Conservation (phyloP, 2,113 vertebrate genomes). For the Elephantulus edwardii region DNA sequence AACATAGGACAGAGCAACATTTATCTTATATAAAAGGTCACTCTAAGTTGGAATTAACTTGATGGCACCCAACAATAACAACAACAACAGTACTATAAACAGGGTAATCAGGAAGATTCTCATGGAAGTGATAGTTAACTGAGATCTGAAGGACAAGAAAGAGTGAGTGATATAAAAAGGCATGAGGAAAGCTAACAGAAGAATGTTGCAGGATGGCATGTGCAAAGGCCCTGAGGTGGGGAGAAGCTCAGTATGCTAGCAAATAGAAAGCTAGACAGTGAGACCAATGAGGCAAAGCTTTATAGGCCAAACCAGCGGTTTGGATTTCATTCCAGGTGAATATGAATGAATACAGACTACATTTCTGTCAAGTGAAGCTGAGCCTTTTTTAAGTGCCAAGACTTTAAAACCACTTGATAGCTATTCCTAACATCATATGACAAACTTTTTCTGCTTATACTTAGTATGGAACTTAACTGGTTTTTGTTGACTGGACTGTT, state of each 20-base stretch:
- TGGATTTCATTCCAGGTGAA: neutral
- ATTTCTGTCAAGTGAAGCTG: conserved; percentile 8
- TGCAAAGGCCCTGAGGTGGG: neutral
- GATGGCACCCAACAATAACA: too few relatives aligned
- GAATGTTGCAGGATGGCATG: neutral
- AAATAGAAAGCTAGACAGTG: neutral
- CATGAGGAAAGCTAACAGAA: neutral
- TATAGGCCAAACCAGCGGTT: neutral
- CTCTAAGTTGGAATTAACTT: too few relatives aligned
- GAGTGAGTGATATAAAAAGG: neutral
- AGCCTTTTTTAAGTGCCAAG: conserved; percentile 8
- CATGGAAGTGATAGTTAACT: neutral
- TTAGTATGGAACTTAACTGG: neutral
- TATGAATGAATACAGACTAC: too few relatives aligned
- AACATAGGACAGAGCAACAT: too few relatives aligned
- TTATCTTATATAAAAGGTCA: too few relatives aligned
- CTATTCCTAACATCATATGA: neutral
- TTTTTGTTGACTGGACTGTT: neutral
- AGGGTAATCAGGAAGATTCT: neutral
- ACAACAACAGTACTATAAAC: too few relatives aligned
- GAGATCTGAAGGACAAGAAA: neutral
- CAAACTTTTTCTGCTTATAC: conserved; percentile 1
- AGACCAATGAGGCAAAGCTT: neutral
- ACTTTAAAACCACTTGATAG: neutral
- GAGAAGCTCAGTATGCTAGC: neutral